Conservation (phyloP, 2,888 invertebrate genomes). For the Drosophila tripunctata region DNA sequence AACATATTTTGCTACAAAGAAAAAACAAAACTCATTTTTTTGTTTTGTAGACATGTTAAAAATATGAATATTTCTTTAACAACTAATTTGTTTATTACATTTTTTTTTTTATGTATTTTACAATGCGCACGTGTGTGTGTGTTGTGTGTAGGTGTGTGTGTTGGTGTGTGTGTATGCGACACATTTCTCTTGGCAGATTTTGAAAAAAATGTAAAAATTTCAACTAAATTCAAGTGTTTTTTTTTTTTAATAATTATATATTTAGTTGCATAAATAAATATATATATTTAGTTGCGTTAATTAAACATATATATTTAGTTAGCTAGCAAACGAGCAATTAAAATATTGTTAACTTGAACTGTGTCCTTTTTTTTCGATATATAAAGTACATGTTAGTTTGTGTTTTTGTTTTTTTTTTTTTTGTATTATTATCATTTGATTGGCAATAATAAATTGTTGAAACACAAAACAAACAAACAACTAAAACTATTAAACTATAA, state of each 20-base stretch:
- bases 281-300: too few species aligned
- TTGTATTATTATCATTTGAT: conserved; percentile 24
- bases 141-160: conserved; percentile 22
- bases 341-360: conserved; percentile 82
- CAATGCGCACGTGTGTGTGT: conserved; percentile 55
- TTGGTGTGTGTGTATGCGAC: conserved; percentile 33
- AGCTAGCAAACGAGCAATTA: conserved; percentile 69
- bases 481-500: conserved; percentile 50
- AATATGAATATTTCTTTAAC: conserved; percentile 31
- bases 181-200: conserved; percentile 51
- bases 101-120: conserved; percentile 51
- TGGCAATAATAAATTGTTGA: too few species aligned
- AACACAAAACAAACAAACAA: conserved; percentile 31
- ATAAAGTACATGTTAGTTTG: conserved; percentile 36
- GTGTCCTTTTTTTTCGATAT: too few species aligned
- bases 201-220: conserved; percentile 34
- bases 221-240: conserved; percentile 23
- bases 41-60: conserved; percentile 39
- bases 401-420: conserved; percentile 15
- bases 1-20: conserved; percentile 55
- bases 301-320: conserved; percentile 10
- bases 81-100: conserved; percentile 60
- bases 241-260: conserved; percentile 6
- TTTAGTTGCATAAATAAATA: conserved; percentile 2
- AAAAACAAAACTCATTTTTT: too few species aligned